Evolutionary conservation across 37 sponge, comb jelly and placozoan genomes (phyloP).

Genomic region (Halisarca cf. caerulea): DNA sequence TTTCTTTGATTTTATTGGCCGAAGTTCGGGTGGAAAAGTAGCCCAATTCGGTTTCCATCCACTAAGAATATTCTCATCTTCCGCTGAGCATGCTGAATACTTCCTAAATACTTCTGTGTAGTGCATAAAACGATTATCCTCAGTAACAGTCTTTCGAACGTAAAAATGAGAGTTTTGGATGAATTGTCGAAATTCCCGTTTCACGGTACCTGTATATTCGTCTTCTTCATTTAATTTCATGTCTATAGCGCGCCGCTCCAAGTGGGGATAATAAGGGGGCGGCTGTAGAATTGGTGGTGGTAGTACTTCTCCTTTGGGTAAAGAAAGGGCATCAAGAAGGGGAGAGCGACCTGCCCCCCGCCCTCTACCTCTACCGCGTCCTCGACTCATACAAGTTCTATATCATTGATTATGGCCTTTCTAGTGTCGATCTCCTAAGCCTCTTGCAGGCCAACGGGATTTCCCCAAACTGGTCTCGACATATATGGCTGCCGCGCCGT

Average conservation of each 20-base stretch:
- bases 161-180: not conserved
- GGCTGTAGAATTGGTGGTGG: conserved; percentile 21
- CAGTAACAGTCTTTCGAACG: not conserved
- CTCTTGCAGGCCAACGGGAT: too few relatives aligned
- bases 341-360: not conserved
- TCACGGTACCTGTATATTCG: not conserved
- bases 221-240: conserved; percentile 10
- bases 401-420: too few relatives aligned
- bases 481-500: too few relatives aligned
- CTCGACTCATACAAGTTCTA: conserved; percentile 30
- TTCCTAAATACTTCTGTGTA: not conserved
- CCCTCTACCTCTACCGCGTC: conserved; percentile 12
- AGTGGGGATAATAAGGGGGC: conserved; percentile 3
- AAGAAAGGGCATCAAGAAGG: not conserved
- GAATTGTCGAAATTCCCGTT: not conserved
- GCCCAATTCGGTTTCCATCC: conserved; percentile 12
- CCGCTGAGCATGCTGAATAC: not conserved
- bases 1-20: not conserved
- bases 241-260: conserved; percentile 4
- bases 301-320: not conserved
- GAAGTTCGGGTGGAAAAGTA: not conserved
- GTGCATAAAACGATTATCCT: not conserved
- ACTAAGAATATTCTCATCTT: not conserved
- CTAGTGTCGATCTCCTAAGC: too few relatives aligned
- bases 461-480: too few relatives aligned